A percentile compares a stretch with the other conserved stretches of the same genome.
Conservation (phyloP, 2,888 invertebrate genomes). For the Lithodes maja region DNA sequence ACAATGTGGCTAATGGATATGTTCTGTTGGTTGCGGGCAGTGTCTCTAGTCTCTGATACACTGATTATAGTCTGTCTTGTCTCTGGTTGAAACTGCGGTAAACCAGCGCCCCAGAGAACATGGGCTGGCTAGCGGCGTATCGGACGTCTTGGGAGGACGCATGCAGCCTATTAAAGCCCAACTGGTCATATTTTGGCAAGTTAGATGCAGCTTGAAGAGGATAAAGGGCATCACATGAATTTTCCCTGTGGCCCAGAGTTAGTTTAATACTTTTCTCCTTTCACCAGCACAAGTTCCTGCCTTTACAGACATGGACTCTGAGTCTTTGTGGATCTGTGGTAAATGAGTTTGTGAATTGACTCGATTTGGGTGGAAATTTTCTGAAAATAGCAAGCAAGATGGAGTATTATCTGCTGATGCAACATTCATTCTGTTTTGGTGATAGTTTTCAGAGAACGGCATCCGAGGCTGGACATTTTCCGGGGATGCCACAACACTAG, state of each 20-base stretch:
- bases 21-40: slow-evolving; percentile 36
- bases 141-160: slow-evolving; percentile 21
- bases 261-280: slow-evolving; percentile 23
- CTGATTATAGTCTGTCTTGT: slow-evolving; percentile 40
- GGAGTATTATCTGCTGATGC: slow-evolving; percentile 37
- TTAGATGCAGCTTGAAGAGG: slow-evolving; percentile 1
- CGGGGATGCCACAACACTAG: slow-evolving; percentile 68
- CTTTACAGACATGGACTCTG: slow-evolving; percentile 1
- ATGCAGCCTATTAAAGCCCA: neutral
- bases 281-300: slow-evolving; percentile 1
- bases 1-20: slow-evolving; percentile 51
- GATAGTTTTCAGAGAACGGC: slow-evolving; percentile 48
- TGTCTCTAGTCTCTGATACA: slow-evolving; percentile 34
- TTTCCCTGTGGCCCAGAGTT: slow-evolving; percentile 24
- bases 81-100: slow-evolving; percentile 41
- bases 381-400: slow-evolving; percentile 41
- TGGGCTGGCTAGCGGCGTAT: neutral
- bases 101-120: slow-evolving; percentile 37
- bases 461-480: slow-evolving; percentile 49
- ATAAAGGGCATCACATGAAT: slow-evolving; percentile 4
- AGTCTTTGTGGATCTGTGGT: slow-evolving; percentile 33
- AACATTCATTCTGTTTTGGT: neutral
- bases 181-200: neutral
- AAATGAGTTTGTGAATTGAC: slow-evolving; percentile 21
- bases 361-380: slow-evolving; percentile 33